Conservation (phyloP, 2,797 vertebrate genomes). For the Diglossa cyanea region DNA sequence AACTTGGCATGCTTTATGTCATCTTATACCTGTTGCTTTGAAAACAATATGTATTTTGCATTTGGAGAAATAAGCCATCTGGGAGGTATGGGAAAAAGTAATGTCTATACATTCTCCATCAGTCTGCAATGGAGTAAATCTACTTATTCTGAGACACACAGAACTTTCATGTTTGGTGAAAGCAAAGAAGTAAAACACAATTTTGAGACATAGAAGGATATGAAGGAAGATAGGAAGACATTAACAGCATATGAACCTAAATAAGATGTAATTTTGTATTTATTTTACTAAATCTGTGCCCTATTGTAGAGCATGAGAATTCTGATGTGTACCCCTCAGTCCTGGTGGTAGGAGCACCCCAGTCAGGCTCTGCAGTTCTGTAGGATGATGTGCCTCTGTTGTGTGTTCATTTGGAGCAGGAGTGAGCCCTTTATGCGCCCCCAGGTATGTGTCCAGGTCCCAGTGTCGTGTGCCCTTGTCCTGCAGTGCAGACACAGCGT, state of each 20-base stretch:
- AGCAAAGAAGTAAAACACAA: neutral
- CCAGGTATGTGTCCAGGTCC: neutral
- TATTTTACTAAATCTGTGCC: neutral
- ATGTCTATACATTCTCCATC: neutral
- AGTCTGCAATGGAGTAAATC: neutral
- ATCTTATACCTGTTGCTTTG: neutral
- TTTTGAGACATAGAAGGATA: neutral
- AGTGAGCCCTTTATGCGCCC: neutral
- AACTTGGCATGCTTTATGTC: neutral
- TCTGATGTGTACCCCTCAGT: neutral
- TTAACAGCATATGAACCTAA: neutral
- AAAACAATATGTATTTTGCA: neutral
- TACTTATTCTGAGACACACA: neutral
- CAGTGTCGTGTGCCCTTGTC: neutral
- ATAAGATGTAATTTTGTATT: neutral
- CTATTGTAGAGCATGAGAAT: neutral
- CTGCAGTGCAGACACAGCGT: neutral
- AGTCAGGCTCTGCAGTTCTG: neutral
- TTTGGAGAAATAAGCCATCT: neutral
- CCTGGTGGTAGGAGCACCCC: accelerated
- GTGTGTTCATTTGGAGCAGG: neutral
- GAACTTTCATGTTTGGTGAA: neutral
- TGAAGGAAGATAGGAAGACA: neutral
- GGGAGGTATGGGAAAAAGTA: neutral
- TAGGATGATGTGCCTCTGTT: neutral